Evolutionary conservation across 2,797 vertebrate genomes (phyloP).

Genomic region (Crocodylus rhombifer): DNA sequence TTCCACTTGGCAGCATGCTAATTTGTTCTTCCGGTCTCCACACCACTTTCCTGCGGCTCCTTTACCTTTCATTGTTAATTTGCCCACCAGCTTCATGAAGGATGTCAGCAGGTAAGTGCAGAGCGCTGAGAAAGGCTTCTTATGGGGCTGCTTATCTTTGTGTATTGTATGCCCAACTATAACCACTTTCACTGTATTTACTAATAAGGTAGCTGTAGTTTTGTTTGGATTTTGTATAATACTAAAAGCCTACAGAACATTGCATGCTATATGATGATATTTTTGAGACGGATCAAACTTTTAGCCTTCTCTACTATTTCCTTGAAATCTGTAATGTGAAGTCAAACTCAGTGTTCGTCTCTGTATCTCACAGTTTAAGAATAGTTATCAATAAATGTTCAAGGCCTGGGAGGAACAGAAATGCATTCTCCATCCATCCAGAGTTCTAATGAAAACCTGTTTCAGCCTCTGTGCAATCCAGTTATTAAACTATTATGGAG

Average conservation of each 20-base stretch:
- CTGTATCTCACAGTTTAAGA: fast-evolving
- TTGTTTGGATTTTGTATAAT: background rate
- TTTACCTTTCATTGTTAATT: fast-evolving
- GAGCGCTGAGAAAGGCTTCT: background rate
- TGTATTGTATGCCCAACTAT: fast-evolving
- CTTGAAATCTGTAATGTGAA: background rate
- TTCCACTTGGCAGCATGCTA: background rate
- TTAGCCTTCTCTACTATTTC: background rate
- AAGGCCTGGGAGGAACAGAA: background rate
- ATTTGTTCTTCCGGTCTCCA: background rate
- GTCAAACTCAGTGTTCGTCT: fast-evolving
- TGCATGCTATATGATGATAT: fast-evolving
- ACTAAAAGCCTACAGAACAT: fast-evolving
- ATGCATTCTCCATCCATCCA: fast-evolving
- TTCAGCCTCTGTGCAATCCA: background rate
- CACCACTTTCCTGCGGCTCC: fast-evolving
- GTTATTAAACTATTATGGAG: background rate
- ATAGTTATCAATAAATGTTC: background rate
- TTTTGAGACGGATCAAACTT: background rate
- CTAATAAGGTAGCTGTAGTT: background rate
- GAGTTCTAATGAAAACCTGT: background rate
- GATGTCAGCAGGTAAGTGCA: background rate
- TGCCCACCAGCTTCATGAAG: background rate
- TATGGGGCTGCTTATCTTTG: background rate
- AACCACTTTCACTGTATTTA: background rate